phyloP scores from a whole-genome alignment of 2,888 invertebrate species.

The Pimpla rufipes region DNA sequence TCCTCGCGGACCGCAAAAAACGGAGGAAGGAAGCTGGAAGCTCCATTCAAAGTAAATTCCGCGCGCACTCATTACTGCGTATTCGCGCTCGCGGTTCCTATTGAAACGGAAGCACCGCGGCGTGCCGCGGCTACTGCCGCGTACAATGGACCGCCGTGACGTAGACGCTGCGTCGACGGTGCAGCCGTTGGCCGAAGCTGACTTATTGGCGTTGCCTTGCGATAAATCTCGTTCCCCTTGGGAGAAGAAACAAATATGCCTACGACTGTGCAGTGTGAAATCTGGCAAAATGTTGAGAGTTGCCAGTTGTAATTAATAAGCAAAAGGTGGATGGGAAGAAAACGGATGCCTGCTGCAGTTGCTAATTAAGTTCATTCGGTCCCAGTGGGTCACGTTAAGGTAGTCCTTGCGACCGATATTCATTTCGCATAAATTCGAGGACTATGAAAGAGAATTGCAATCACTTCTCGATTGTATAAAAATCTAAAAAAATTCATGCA shows the following conservation, averaged over 20 bases:
- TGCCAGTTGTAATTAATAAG: neutral
- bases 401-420: no score
- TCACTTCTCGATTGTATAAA: no score
- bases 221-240: neutral
- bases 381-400: neutral
- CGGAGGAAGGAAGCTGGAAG: slow-evolving; percentile 22
- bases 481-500: no score
- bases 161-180: neutral
- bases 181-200: neutral
- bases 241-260: neutral
- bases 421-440: no score
- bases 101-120: slow-evolving; percentile 25
- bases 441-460: no score
- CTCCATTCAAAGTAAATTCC: slow-evolving; percentile 63
- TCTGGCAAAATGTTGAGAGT: neutral
- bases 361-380: neutral
- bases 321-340: neutral
- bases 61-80: slow-evolving; percentile 52
- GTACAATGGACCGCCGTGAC: slow-evolving; percentile 9
- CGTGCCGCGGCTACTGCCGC: neutral
- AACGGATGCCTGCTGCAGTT: neutral
- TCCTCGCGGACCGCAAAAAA: slow-evolving; percentile 9
- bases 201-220: neutral
- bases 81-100: slow-evolving; percentile 27
- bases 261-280: neutral